Conservation (phyloP, 2,888 invertebrate species). For the Pasiphila rectangulata region DNA sequence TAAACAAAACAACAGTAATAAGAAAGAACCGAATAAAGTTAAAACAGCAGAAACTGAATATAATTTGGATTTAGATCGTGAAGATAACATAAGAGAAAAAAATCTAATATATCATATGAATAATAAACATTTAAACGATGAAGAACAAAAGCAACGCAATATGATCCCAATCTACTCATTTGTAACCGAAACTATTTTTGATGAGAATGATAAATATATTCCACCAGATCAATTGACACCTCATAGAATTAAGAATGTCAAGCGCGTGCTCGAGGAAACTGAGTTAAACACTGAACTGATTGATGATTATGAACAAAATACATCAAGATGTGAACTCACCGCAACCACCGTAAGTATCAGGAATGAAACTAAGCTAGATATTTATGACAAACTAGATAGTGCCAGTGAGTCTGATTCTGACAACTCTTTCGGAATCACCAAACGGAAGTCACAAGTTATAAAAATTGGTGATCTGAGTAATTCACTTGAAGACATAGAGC, state of each 20-base stretch:
- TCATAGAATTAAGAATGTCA: conserved; percentile 18
- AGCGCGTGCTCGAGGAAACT: conserved; percentile 26
- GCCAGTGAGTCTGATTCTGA: conserved; percentile 60
- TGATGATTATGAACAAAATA: too few species aligned
- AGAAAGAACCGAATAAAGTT: too few species aligned
- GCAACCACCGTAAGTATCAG: conserved; percentile 38
- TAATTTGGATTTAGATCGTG: too few species aligned
- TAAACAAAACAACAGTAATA: too few species aligned
- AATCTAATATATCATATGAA: too few species aligned
- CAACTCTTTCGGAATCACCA: conserved; percentile 58
- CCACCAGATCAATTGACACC: conserved; percentile 4
- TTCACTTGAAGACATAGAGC: conserved; percentile 63
- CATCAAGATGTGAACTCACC: conserved; percentile 32
- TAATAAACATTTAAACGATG: conserved; percentile 33
- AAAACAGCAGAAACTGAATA: too few species aligned
- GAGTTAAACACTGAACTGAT: conserved; percentile 22
- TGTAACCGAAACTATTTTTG: conserved; percentile 9
- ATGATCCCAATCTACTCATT: conserved; percentile 32
- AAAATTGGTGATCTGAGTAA: conserved; percentile 60
- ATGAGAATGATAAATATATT: conserved; percentile 5
- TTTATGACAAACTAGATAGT: conserved; percentile 71
- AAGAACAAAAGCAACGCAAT: conserved; percentile 40
- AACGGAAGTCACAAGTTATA: conserved; percentile 64
- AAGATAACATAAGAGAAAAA: too few species aligned
- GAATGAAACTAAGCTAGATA: conserved; percentile 45